Percentiles rank a stretch among this genome's conserved stretches.
phyloP scores from a whole-genome alignment of 2,797 vertebrate species.

The Danio kyathit region DNA sequence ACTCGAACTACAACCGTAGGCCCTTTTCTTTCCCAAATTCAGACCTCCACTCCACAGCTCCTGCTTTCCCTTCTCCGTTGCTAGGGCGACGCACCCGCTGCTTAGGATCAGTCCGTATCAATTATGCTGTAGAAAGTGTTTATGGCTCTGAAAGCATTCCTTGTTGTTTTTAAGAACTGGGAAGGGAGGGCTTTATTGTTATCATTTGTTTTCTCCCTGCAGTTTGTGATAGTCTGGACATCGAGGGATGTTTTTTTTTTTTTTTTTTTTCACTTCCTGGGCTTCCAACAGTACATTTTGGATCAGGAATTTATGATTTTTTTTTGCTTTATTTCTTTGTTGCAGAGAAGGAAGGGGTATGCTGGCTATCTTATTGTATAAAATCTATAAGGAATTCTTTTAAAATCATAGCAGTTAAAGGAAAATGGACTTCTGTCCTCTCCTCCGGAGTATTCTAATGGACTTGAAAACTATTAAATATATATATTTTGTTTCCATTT shows the following conservation, averaged over 20 bases:
- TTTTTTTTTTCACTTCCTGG: conserved; percentile 59
- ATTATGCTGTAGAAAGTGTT: conserved; percentile 78
- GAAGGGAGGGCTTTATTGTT: conserved; percentile 61
- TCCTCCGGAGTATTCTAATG: conserved; percentile 88
- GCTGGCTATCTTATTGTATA: conserved; percentile 77
- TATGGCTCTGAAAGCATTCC: conserved; percentile 90
- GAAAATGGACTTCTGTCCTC: conserved; percentile 82
- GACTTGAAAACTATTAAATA: conserved; percentile 76
- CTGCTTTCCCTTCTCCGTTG: conserved; percentile 44
- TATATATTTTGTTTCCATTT: conserved; percentile 59
- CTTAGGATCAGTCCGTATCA: conserved; percentile 84
- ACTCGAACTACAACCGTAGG: conserved; percentile 88
- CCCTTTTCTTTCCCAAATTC: conserved; percentile 65
- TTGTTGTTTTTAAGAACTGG: conserved; percentile 82
- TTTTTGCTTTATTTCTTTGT: conserved; percentile 45
- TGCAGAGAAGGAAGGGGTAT: conserved; percentile 63
- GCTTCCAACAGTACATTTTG: conserved; percentile 61
- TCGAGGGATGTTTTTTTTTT: conserved; percentile 57
- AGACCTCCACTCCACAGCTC: conserved; percentile 71
- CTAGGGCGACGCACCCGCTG: conserved; percentile 76
- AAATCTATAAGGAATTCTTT: conserved; percentile 82
- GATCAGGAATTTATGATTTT: conserved; percentile 62
- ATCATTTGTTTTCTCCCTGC: conserved; percentile 33
- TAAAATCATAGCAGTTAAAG: conserved; percentile 87
- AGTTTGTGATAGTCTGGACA: conserved; percentile 70